These are phyloP conservation scores for Stenopsyche tienmushanensis DNA, from an alignment of 1,140 invertebrate species.

Conservation along the genomic window DNA sequence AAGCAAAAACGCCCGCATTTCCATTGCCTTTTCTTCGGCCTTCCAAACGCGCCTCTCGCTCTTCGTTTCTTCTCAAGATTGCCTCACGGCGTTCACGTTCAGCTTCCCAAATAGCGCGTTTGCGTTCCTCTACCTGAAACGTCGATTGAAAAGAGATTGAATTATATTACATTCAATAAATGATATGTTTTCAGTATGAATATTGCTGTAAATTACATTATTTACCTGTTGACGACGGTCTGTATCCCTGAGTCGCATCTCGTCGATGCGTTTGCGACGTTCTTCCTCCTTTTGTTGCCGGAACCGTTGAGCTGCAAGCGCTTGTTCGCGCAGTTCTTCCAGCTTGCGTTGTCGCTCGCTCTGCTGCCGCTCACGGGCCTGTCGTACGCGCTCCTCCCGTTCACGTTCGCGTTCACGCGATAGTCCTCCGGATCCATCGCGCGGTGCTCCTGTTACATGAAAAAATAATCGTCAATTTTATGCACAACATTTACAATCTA, in stretches of 20 bases:
- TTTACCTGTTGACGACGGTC: constrained; percentile 65
- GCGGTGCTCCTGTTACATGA: background rate
- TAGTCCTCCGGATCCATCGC: constrained; percentile 14
- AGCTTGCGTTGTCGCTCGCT: constrained; percentile 82
- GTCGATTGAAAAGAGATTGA: too few relatives aligned
- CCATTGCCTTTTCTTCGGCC: constrained; percentile 76
- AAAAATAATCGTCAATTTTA: too few relatives aligned
- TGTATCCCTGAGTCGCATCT: constrained; percentile 73
- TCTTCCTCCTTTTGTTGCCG: constrained; percentile 86
- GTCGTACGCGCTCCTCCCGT: constrained; percentile 61
- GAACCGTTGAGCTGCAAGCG: constrained; percentile 81
- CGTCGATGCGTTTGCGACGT: constrained; percentile 74
- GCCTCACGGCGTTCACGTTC: constrained; percentile 81
- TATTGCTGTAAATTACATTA: too few relatives aligned
- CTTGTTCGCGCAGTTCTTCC: constrained; percentile 82
- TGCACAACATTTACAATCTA: too few relatives aligned
- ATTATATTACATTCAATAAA: too few relatives aligned
- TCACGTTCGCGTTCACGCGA: constrained; percentile 43
- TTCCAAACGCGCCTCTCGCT: constrained; percentile 80
- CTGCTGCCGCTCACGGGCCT: constrained; percentile 78
- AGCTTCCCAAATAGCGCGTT: constrained; percentile 82
- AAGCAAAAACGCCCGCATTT: constrained; percentile 76
- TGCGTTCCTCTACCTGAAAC: constrained; percentile 80
- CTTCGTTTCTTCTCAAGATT: constrained; percentile 79
- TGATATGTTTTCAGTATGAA: too few relatives aligned